These are phyloP conservation scores for Furcifer pardalis DNA, from an alignment of 2,797 vertebrate species.

Conservation along the genomic window DNA sequence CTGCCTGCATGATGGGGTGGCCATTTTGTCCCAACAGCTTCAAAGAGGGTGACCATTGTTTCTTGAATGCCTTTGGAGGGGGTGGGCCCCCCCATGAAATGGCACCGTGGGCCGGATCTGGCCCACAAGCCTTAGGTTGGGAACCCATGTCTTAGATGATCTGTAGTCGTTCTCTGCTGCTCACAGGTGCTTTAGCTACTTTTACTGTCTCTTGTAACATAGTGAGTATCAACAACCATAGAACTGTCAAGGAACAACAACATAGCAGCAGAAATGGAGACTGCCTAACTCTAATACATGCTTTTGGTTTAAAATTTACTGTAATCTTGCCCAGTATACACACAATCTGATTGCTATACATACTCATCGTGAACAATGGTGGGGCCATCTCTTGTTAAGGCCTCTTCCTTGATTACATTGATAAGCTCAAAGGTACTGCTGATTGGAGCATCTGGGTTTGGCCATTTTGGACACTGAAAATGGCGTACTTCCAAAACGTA, in stretches of 20 bases:
- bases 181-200: background rate
- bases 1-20: too few species aligned
- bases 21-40: too few species aligned
- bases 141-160: background rate
- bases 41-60: too few species aligned
- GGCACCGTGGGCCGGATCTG: too few species aligned
- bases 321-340: background rate
- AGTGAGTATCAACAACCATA: background rate
- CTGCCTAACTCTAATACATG: background rate
- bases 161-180: too few species aligned
- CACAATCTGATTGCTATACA: constrained; percentile 62
- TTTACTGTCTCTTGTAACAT: background rate
- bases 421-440: constrained; percentile 98
- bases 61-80: too few species aligned
- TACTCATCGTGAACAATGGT: constrained; percentile 99
- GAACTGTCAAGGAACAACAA: background rate
- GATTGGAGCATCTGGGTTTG: constrained; percentile 94
- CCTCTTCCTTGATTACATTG: constrained; percentile 98
- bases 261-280: background rate
- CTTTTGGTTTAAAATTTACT: background rate
- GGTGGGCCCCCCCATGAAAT: too few species aligned
- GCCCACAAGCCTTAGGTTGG: too few species aligned
- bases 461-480: constrained; percentile 99
- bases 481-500: constrained; percentile 98
- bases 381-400: constrained; percentile 95